These are phyloP conservation scores for Hafferia zeledoni DNA, from an alignment of 2,797 vertebrate species.

Conservation along the genomic window DNA sequence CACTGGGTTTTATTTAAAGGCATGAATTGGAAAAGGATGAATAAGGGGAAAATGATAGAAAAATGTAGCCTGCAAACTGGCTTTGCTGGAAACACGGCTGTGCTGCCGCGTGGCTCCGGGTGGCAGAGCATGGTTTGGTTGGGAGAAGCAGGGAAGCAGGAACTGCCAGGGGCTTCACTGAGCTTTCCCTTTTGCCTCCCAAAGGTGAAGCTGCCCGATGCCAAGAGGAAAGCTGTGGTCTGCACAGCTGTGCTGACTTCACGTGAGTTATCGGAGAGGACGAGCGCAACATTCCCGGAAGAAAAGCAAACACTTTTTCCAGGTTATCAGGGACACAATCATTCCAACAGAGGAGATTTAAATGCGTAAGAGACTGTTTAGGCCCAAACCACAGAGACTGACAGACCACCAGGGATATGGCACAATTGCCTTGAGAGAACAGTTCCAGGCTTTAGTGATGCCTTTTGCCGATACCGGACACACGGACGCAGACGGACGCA, in stretches of 20 bases:
- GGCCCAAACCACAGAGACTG: conserved; percentile 55
- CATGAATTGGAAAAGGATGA: background rate
- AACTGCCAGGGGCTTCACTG: background rate
- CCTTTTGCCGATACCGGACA: conserved; percentile 32
- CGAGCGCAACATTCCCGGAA: background rate
- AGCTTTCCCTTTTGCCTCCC: background rate
- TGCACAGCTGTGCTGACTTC: background rate
- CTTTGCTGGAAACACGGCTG: background rate
- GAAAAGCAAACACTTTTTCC: background rate
- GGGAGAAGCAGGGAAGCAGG: background rate
- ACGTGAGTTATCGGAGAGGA: background rate
- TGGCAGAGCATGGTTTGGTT: background rate
- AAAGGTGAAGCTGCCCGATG: rapidly evolving
- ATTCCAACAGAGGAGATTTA: background rate
- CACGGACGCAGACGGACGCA: background rate
- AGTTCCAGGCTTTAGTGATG: background rate
- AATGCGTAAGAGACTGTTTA: conserved; percentile 7
- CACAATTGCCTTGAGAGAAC: background rate
- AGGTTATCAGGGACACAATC: background rate
- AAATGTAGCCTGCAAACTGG: background rate
- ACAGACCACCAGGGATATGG: conserved; percentile 32
- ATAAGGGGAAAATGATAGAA: background rate
- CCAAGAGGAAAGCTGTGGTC: background rate
- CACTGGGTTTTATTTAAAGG: background rate
- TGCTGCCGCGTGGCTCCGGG: background rate